Evolutionary conservation across 2,888 invertebrate species (phyloP).

Genomic region (Eugnorisma glareosa): DNA sequence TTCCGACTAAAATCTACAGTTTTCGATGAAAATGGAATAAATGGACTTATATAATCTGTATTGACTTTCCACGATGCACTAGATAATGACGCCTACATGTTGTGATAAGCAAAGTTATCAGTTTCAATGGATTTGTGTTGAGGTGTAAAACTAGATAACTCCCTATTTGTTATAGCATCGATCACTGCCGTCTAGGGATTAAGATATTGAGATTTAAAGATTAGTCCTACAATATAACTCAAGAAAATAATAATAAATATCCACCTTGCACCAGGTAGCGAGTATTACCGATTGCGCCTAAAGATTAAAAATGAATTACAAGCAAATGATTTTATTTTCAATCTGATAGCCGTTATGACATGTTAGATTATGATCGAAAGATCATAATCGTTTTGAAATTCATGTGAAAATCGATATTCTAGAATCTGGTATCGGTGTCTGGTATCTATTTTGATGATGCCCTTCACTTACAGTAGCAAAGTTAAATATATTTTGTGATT

Average conservation of each 20-base stretch:
- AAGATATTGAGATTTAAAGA: conserved; percentile 79
- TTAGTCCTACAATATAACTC: conserved; percentile 68
- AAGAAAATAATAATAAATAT: conserved; percentile 58
- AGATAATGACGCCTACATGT: conserved; percentile 65
- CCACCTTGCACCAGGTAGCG: conserved; percentile 48
- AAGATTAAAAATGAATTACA: conserved; percentile 65
- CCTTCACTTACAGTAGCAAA: conserved; percentile 56
- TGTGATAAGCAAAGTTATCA: conserved; percentile 74
- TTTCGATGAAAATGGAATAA: conserved; percentile 16
- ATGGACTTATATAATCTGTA: conserved; percentile 54
- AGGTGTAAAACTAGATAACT: conserved; percentile 66
- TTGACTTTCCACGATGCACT: conserved; percentile 63
- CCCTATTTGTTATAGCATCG: conserved; percentile 75
- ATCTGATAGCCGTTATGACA: conserved; percentile 62
- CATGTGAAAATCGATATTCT: conserved; percentile 58
- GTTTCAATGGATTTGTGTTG: conserved; percentile 72
- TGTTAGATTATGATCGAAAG: conserved; percentile 56
- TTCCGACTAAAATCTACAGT: background rate
- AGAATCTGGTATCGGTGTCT: conserved; percentile 50
- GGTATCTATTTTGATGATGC: conserved; percentile 50
- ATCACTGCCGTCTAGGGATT: conserved; percentile 81
- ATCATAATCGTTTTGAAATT: conserved; percentile 57
- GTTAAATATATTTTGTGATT: conserved; percentile 38
- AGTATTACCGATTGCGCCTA: conserved; percentile 23
- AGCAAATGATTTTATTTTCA: conserved; percentile 66